Base-by-base conservation (phyloP, 2,113 vertebrate genomes). In the Apaloderma vittatum region DNA sequence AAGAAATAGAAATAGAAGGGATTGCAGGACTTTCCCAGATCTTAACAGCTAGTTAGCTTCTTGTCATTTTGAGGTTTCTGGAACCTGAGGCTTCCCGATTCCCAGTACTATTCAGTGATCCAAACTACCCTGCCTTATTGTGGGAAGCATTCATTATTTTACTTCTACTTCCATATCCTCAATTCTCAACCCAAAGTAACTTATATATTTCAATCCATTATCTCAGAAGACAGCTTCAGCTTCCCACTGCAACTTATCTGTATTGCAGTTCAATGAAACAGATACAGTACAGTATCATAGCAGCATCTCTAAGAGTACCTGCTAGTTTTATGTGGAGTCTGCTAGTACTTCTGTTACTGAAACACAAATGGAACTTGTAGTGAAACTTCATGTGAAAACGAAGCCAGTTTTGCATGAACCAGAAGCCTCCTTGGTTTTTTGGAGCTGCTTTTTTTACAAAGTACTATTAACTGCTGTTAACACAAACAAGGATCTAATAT, bases 51-150 rank as follows among this genome's bases (percentile, higher is more conserved):
- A 30, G 21, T 70, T 46, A 74, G 1, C 27, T 32, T 72, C 32
- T 49, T 27, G 4, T 67, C 22, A 63, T 15, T 70, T 54, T 0
- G 0, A 14, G 3, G 1, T 45, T 73, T 7, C 9, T 40, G 46
- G 6, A 85, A 84, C 8, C 40, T 26, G 21, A 83, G 27, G 45
- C 26, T 65, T 68, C 40, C 23, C 0, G 0, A n/a, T 85, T 81
- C 36, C n/a, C 23, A n/a, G 0, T 45, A 16, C 5, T 84, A 4
- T 48, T 89, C 54, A 73, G 17, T 32, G 17, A 61, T 63, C 15
- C 27, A 75, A 72, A n/a, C 21, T 83, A 43, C 26, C 3, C 4
- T 81, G 15, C 15, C 18, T 77, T 78, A n/a, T 27, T 73, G 8
- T 55, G 7, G 29, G 36, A 84, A 86, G 57, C 76, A 36, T 4